Percentiles rank a stretch among this genome's conserved stretches.
These are phyloP conservation scores for Mormyrus lacerda DNA, from an alignment of 2,113 vertebrate genomes.

Conservation along the genomic window DNA sequence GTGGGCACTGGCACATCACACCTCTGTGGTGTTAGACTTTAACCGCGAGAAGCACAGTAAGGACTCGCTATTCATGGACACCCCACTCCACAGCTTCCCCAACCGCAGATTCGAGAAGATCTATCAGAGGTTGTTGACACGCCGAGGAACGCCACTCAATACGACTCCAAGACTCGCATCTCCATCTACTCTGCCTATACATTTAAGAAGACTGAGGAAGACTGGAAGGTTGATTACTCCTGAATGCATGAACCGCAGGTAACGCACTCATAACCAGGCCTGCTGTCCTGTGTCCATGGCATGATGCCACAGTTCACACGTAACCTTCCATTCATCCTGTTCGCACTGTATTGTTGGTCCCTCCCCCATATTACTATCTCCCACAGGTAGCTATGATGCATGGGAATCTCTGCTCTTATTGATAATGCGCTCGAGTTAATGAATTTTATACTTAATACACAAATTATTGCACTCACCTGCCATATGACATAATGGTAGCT, in stretches of 20 bases:
- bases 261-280: not conserved
- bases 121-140: constrained; percentile 40
- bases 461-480: not conserved
- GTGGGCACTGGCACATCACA: constrained; percentile 13
- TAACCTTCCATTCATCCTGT: not conserved
- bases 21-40: constrained; percentile 51
- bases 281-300: not conserved
- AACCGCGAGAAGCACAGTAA: constrained; percentile 49
- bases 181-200: constrained; percentile 57
- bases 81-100: constrained; percentile 37
- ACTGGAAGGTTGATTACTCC: constrained; percentile 55
- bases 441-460: not conserved
- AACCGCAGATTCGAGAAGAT: constrained; percentile 38
- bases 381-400: not conserved
- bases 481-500: not conserved
- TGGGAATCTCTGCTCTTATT: not conserved
- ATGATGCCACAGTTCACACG: not conserved
- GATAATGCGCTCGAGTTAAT: no score
- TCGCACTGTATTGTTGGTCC: not conserved
- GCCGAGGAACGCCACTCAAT: constrained; percentile 46
- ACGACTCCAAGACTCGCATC: constrained; percentile 44
- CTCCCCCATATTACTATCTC: not conserved
- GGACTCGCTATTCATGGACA: constrained; percentile 50
- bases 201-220: constrained; percentile 58
- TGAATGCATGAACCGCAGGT: constrained; percentile 66